Evolutionary conservation across 2,113 vertebrate genomes (phyloP).

Genomic region (Mobula birostris): DNA sequence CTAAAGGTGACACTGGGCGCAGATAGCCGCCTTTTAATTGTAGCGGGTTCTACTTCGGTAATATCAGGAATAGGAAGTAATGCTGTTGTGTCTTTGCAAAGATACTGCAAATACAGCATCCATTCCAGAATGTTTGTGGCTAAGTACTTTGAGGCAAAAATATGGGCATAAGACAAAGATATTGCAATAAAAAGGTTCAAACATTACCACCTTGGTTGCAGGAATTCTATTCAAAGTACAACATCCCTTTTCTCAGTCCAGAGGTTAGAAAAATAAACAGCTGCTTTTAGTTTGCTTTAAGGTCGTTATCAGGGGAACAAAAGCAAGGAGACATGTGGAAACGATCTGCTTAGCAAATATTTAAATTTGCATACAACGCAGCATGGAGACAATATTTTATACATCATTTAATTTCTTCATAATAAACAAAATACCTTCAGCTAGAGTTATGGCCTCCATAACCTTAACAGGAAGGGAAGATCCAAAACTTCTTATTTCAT

Average conservation of each 20-base stretch:
- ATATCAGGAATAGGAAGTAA: background rate
- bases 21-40: background rate
- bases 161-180: background rate
- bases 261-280: background rate
- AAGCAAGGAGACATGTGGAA: background rate
- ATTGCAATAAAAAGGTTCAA: background rate
- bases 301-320: background rate
- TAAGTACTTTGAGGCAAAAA: background rate
- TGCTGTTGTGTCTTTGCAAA: background rate
- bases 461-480: constrained; percentile 88
- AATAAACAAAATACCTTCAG: constrained; percentile 59
- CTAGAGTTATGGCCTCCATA: constrained; percentile 82
- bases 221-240: background rate
- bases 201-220: no score
- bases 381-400: background rate
- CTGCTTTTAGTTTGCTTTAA: background rate
- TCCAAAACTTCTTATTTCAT: constrained; percentile 81
- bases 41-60: background rate
- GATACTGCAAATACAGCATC: background rate
- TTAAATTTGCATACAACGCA: background rate
- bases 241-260: background rate
- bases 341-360: background rate
- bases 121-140: background rate
- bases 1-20: background rate
- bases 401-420: background rate